Evolutionary conservation across 37 sponge, comb jelly and placozoan species (phyloP).

Genomic region (Chondrilla cf. caribensis): DNA sequence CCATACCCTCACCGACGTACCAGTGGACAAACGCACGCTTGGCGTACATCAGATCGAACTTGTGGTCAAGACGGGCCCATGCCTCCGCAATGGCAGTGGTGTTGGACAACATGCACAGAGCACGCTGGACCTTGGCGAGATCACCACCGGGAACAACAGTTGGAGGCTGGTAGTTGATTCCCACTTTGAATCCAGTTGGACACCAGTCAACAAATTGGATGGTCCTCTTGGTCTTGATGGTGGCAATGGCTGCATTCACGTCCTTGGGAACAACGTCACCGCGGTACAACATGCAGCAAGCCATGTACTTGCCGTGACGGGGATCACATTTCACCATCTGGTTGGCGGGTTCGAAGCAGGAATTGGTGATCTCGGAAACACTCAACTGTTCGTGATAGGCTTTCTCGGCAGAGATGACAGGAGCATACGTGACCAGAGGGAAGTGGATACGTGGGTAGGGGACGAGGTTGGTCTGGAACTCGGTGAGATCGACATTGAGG

Average conservation of each 20-base stretch:
- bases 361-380: conserved; percentile 84
- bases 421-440: conserved; percentile 96
- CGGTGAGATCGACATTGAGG: conserved; percentile 95
- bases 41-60: conserved; percentile 97
- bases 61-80: conserved; percentile 93
- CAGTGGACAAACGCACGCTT: conserved; percentile 97
- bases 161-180: conserved; percentile 98
- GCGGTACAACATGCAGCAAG: conserved; percentile 94
- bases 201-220: conserved; percentile 99
- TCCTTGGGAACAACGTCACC: conserved; percentile 98
- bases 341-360: conserved; percentile 97
- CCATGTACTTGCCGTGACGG: conserved; percentile 98
- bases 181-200: conserved; percentile 98
- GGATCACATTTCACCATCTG: conserved; percentile 99
- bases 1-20: conserved; percentile 99
- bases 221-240: conserved; percentile 96
- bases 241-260: conserved; percentile 93
- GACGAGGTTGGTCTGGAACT: conserved; percentile 99
- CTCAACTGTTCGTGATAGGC: conserved; percentile 93
- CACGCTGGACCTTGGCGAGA: conserved; percentile 92
- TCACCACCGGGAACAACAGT: conserved; percentile 93
- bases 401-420: conserved; percentile 97
- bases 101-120: conserved; percentile 97
- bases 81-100: conserved; percentile 96
- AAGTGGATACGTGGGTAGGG: conserved; percentile 99